Percentiles rank a stretch among this genome's conserved stretches.
phyloP scores from a whole-genome alignment of 1,140 invertebrate species.

The Aradophagus sp. region DNA sequence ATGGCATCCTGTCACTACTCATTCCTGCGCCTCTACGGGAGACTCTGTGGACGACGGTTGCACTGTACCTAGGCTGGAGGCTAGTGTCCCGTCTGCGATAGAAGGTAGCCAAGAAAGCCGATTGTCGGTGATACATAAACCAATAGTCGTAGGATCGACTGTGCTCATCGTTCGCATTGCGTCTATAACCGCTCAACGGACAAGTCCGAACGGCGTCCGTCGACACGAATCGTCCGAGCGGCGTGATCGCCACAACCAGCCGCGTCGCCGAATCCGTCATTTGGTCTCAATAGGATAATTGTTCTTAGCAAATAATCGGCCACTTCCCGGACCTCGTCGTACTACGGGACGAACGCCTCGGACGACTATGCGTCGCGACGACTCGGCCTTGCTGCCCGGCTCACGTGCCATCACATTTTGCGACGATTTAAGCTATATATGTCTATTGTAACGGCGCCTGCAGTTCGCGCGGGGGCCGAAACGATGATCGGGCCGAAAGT shows the following conservation, averaged over 20 bases:
- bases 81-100: conserved; percentile 73
- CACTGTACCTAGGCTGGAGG: conserved; percentile 73
- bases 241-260: conserved; percentile 19
- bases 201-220: conserved; percentile 33
- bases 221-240: conserved; percentile 22
- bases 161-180: conserved; percentile 51
- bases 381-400: conserved; percentile 40
- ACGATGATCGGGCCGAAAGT: conserved; percentile 54
- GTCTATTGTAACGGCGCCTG: conserved; percentile 37
- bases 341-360: conserved; percentile 18
- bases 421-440: conserved; percentile 27
- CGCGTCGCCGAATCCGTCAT: conserved; percentile 27
- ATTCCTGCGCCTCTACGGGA: conserved; percentile 72
- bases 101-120: conserved; percentile 50
- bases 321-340: conserved; percentile 32
- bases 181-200: conserved; percentile 47
- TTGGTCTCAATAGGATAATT: conserved; percentile 57
- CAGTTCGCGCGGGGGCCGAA: conserved; percentile 15
- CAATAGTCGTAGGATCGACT: conserved; percentile 44
- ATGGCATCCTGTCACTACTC: conserved; percentile 67
- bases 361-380: conserved; percentile 36
- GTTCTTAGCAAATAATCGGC: conserved; percentile 33
- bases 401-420: conserved; percentile 50
- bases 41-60: conserved; percentile 72
- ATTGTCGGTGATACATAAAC: conserved; percentile 32